Evolutionary conservation across 2,888 invertebrate species (phyloP).

Genomic region (Auanema freiburgensis): DNA sequence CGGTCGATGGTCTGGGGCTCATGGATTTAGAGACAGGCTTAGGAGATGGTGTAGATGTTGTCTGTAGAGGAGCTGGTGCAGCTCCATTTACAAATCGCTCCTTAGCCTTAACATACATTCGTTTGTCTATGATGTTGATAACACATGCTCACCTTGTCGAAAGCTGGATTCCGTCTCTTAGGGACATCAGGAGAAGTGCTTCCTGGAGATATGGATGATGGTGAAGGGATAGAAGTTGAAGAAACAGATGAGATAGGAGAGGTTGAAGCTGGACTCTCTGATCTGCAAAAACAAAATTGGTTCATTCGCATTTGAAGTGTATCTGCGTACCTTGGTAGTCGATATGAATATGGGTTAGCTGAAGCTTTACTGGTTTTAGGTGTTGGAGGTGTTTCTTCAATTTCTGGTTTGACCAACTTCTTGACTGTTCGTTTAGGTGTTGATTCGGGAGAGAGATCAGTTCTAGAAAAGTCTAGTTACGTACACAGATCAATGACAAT

Average conservation of each 20-base stretch:
- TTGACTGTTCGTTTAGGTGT: slow-evolving; percentile 2
- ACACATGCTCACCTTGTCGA: background rate
- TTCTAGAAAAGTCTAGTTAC: slow-evolving; percentile 18
- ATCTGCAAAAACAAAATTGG: slow-evolving; percentile 26
- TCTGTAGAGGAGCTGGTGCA: background rate
- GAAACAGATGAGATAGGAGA: slow-evolving; percentile 44
- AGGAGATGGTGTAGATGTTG: slow-evolving; percentile 9
- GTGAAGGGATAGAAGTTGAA: slow-evolving; percentile 36
- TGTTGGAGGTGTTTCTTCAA: slow-evolving; percentile 44
- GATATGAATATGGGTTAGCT: slow-evolving; percentile 21
- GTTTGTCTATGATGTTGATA: too few relatives aligned
- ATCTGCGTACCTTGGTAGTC: background rate
- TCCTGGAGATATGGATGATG: slow-evolving; percentile 42
- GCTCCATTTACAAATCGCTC: slow-evolving; percentile 15
- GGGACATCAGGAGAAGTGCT: slow-evolving; percentile 32
- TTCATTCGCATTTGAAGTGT: too few relatives aligned
- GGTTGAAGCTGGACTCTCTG: slow-evolving; percentile 26
- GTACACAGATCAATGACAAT: background rate
- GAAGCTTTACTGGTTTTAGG: slow-evolving; percentile 32
- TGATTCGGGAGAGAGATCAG: slow-evolving; percentile 20
- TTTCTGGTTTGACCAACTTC: slow-evolving; percentile 22
- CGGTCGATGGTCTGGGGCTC: slow-evolving; percentile 1
- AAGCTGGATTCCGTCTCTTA: slow-evolving; percentile 7
- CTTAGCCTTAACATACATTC: slow-evolving; percentile 10
- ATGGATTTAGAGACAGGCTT: too few relatives aligned